Evolutionary conservation across 2,888 invertebrate species (phyloP), one percentile per base, ranked within the genome.

Genomic region (Lycaena phlaeas): DNA sequence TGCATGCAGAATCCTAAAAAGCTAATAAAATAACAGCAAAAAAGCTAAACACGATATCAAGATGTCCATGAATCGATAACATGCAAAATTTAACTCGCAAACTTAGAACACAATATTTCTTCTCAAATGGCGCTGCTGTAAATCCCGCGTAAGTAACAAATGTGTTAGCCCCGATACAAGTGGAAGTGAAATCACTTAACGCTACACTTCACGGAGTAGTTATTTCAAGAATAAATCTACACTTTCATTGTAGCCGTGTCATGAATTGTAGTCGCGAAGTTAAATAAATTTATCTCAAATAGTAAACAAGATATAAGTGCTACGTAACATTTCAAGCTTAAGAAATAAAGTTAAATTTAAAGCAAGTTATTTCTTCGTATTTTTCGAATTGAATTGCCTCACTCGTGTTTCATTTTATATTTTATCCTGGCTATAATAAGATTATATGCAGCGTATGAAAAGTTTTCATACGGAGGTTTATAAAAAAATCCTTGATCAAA

Each of bases 111-210:
- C 22, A 26, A 36, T 25, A 25, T 36, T 25, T 36, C 25, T 26
- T 26, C 25, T 25, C 36, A 36, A 36, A 31, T 25, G 9, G 31
- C 31, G 15, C 31, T 39, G 15, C 27, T 31, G 26, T 14, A 40
- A 17, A 17, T 12, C 17, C 26, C 40, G 38, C 42, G 43, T 42
- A 42, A 38, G 46, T 44, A 44, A 45, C 42, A 48, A 46, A 48
- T 48, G 42, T 42, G 46, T 44, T 44, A 31, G 40, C 43, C 44
- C 37, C 43, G 43, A 45, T 46, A 50, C 44, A 50, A 50, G 41
- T 43, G 48, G 43, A 46, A 40, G 50, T 41, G 45, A 49, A 51
- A 51, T 51, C 51, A 51, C 46, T 50, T 51, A 43, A 50, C 45
- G 48, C 38, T 46, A 44, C 40, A 50, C 43, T 43, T 46, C 37